Evolutionary conservation across 2,113 vertebrate genomes (phyloP).

Genomic region (Taxidea taxus): DNA sequence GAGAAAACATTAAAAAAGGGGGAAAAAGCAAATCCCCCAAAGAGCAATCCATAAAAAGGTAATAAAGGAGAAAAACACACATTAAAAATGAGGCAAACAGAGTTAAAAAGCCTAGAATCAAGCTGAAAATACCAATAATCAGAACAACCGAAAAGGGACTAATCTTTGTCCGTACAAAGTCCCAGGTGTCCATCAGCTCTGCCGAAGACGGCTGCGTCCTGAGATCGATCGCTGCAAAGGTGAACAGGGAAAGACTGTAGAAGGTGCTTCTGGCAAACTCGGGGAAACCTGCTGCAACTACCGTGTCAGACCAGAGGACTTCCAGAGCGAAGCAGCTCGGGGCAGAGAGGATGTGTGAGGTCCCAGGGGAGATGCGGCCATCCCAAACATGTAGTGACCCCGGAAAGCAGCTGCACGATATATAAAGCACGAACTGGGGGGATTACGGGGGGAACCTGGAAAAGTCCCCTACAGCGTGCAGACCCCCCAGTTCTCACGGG

Average conservation of each 20-base stretch:
- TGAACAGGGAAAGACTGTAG: background rate
- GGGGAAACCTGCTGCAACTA: too few species aligned
- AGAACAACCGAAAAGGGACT: too few species aligned
- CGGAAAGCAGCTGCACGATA: background rate
- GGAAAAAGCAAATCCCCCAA: background rate
- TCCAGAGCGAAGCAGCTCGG: background rate
- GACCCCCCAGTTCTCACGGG: rapidly evolving
- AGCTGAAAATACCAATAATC: background rate
- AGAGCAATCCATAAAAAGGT: background rate
- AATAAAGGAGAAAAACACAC: background rate
- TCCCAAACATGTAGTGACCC: rapidly evolving
- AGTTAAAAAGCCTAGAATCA: background rate
- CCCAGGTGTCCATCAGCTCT: rapidly evolving
- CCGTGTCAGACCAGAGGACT: background rate
- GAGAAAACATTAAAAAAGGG: background rate
- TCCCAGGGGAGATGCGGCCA: rapidly evolving
- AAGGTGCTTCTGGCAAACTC: background rate
- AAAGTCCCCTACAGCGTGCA: too few species aligned
- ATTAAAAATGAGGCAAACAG: background rate
- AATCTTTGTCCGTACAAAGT: background rate
- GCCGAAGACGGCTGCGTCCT: background rate
- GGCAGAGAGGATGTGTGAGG: rapidly evolving
- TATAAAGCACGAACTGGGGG: background rate
- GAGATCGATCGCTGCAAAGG: too few species aligned
- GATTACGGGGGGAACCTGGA: too few species aligned